Conservation (phyloP, 2,888 invertebrate species). For the Andricus curvator region DNA sequence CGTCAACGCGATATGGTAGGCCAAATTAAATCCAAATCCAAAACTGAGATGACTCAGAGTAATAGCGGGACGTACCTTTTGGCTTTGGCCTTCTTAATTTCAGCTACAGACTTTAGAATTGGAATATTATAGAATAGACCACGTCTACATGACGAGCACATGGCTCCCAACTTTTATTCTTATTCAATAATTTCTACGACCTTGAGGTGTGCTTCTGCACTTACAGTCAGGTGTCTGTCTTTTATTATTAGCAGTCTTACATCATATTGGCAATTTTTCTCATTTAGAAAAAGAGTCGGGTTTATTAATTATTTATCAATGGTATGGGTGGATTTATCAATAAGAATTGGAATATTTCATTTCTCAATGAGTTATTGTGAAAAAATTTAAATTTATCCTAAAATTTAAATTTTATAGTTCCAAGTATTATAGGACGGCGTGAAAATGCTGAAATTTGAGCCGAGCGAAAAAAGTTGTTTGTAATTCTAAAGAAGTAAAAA, state of each 20-base stretch:
- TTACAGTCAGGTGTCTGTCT: neutral
- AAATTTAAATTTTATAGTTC: too few species aligned
- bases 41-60: slow-evolving; percentile 58
- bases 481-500: too few species aligned
- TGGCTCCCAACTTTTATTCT: slow-evolving; percentile 43
- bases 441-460: too few species aligned
- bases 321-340: slow-evolving; percentile 7
- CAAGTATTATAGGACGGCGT: too few species aligned
- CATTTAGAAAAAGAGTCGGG: neutral
- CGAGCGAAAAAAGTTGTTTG: too few species aligned
- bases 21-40: slow-evolving; percentile 56
- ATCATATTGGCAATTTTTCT: slow-evolving; percentile 24
- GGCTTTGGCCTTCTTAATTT: slow-evolving; percentile 44
- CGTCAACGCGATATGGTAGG: slow-evolving; percentile 50
- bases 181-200: slow-evolving; percentile 37
- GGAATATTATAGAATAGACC: slow-evolving; percentile 21
- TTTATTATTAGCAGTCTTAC: neutral
- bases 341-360: neutral
- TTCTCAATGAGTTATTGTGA: neutral
- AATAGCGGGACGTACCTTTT: slow-evolving; percentile 37
- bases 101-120: slow-evolving; percentile 32
- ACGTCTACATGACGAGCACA: slow-evolving; percentile 47
- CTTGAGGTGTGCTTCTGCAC: slow-evolving; percentile 14
- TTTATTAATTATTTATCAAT: slow-evolving; percentile 38
- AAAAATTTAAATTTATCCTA: too few species aligned